These are phyloP conservation scores for Actinemys pallida DNA, from an alignment of 2,113 vertebrate species.

Conservation along the genomic window DNA sequence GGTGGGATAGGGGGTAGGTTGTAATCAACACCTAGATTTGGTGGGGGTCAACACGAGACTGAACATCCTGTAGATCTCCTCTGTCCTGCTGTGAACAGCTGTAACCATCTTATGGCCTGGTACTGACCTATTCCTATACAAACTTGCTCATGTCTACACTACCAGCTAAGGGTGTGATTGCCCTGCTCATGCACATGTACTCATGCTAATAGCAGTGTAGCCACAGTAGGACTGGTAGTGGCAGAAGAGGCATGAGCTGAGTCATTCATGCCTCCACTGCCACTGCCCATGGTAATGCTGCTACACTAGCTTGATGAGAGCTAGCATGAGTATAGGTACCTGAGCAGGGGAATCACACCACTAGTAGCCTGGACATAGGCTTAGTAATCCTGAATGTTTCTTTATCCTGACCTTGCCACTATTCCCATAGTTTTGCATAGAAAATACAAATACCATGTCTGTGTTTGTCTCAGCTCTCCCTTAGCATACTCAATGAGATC, in stretches of 20 bases:
- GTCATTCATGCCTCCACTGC: not conserved
- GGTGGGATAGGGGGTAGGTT: not conserved
- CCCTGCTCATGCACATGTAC: not conserved
- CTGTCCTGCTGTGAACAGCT: not conserved
- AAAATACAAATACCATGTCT: conserved; percentile 25
- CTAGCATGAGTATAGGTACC: not conserved
- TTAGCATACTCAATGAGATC: conserved; percentile 36
- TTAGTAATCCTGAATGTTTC: not conserved
- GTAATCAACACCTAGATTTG: not conserved
- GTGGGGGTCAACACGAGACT: not conserved
- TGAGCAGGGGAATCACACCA: not conserved
- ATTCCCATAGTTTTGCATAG: rapidly evolving
- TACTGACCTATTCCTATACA: not conserved
- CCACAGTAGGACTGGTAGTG: not conserved
- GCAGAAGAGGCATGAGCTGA: not conserved
- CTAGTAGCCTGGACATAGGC: not conserved
- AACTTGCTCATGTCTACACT: not conserved
- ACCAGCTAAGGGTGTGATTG: not conserved
- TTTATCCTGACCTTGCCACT: conserved; percentile 26
- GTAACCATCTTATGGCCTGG: not conserved
- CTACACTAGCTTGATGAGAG: not conserved
- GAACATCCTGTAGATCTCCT: not conserved
- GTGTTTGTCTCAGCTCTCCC: conserved; percentile 2
- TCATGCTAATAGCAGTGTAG: not conserved
- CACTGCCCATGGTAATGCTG: not conserved